These are phyloP conservation scores for Hestina assimilis DNA, from an alignment of 1,140 invertebrate genomes.

Conservation along the genomic window DNA sequence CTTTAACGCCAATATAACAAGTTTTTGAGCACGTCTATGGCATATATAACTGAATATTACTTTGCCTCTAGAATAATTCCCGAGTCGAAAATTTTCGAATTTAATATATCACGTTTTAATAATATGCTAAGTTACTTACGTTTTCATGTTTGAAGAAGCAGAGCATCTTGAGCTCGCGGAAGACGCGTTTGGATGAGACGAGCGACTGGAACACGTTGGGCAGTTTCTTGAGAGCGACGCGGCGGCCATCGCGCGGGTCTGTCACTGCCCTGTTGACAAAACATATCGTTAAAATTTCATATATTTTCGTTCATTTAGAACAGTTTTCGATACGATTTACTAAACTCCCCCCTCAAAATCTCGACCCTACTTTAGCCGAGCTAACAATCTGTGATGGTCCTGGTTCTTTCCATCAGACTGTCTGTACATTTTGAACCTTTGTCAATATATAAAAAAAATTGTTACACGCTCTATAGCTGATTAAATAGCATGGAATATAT, in stretches of 20 bases:
- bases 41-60: no score
- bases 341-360: not conserved
- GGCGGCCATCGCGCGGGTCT: conserved; percentile 98
- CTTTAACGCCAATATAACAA: not conserved
- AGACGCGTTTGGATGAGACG: conserved; percentile 98
- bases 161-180: conserved; percentile 99
- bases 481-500: no score
- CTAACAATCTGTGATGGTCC: no score
- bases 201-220: conserved; percentile 99
- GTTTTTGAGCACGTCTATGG: not conserved
- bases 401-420: no score
- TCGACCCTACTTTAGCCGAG: not conserved
- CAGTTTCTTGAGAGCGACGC: conserved; percentile 99
- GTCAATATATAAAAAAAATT: no score
- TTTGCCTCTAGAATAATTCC: no score
- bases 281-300: conserved; percentile 14
- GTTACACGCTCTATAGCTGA: no score
- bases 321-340: no score
- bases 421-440: no score
- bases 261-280: conserved; percentile 95
- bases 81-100: no score
- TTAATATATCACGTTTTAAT: no score
- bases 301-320: no score
- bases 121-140: conserved; percentile 82
- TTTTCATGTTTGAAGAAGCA: conserved; percentile 99